phyloP scores from a whole-genome alignment of 1,140 invertebrate genomes.

The Mesaphorura yosii region DNA sequence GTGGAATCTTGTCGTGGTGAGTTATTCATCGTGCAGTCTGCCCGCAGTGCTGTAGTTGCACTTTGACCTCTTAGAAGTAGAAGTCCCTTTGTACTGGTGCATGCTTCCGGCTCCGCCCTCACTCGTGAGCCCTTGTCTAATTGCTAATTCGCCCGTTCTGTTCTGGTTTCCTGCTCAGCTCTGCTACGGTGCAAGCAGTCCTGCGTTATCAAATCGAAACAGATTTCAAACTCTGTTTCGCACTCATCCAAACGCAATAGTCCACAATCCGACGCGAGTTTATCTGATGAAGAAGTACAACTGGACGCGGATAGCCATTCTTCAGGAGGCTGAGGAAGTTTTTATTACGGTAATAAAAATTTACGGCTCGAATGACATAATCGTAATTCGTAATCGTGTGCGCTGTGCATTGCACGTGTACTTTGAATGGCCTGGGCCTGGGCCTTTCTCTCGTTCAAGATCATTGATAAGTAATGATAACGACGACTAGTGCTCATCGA shows the following conservation, averaged over 20 bases:
- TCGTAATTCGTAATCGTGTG: too few relatives aligned
- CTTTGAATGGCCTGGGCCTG: too few relatives aligned
- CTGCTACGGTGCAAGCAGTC: constrained; percentile 95
- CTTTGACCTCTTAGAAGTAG: too few relatives aligned
- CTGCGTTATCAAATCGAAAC: constrained; percentile 91
- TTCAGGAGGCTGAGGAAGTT: constrained; percentile 97
- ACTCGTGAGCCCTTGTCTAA: too few relatives aligned
- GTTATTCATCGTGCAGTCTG: constrained; percentile 37
- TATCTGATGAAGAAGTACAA: constrained; percentile 93
- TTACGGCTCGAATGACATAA: not conserved
- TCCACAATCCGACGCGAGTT: constrained; percentile 96
- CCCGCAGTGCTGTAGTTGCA: too few relatives aligned
- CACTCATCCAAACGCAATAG: constrained; percentile 90
- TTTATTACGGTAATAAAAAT: constrained; percentile 78
- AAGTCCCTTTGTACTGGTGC: too few relatives aligned
- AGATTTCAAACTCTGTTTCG: constrained; percentile 96
- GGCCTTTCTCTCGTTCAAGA: too few relatives aligned
- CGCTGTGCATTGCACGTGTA: too few relatives aligned
- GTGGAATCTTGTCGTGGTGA: constrained; percentile 99
- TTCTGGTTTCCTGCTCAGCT: constrained; percentile 48
- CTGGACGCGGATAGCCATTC: constrained; percentile 91
- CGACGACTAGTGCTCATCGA: too few relatives aligned
- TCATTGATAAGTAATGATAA: too few relatives aligned
- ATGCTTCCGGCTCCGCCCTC: too few relatives aligned
- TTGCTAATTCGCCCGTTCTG: not conserved